phyloP scores from a whole-genome alignment of 2,888 invertebrate species.

The Stenichneumon culpator region DNA sequence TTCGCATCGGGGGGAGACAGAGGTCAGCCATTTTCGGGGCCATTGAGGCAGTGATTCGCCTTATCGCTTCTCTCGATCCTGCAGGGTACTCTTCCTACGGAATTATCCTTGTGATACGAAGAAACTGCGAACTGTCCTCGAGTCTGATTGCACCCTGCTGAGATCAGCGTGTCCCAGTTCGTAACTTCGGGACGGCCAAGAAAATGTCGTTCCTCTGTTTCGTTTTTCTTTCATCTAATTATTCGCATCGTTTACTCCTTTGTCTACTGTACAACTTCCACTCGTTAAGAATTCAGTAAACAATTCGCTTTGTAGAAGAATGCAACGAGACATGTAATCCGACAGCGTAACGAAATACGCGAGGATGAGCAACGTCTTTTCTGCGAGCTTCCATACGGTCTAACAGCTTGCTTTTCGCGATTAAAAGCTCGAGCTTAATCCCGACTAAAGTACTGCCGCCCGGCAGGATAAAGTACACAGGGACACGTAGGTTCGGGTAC shows the following conservation, averaged over 20 bases:
- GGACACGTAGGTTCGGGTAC: background rate
- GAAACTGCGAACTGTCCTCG: constrained; percentile 39
- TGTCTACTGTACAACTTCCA: background rate
- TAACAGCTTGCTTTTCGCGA: constrained; percentile 6
- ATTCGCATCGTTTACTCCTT: constrained; percentile 3
- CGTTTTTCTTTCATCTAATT: constrained; percentile 7
- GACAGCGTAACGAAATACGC: background rate
- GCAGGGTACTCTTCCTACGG: background rate
- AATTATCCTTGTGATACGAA: constrained; percentile 25
- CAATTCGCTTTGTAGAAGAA: background rate
- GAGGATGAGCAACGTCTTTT: constrained; percentile 17
- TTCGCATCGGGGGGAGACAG: constrained; percentile 3
- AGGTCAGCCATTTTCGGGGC: constrained; percentile 8
- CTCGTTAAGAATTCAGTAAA: background rate
- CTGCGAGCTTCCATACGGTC: background rate
- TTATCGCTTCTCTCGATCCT: constrained; percentile 17
- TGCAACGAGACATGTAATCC: constrained; percentile 9
- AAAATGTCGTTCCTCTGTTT: background rate
- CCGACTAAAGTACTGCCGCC: constrained; percentile 2
- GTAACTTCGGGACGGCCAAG: constrained; percentile 13
- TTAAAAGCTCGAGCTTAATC: constrained; percentile 45
- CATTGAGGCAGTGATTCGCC: constrained; percentile 25
- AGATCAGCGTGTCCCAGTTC: background rate
- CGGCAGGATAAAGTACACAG: constrained; percentile 19
- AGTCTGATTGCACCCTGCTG: constrained; percentile 13